Conservation (phyloP, 2,797 vertebrate genomes). For the Anguilla megastoma region DNA sequence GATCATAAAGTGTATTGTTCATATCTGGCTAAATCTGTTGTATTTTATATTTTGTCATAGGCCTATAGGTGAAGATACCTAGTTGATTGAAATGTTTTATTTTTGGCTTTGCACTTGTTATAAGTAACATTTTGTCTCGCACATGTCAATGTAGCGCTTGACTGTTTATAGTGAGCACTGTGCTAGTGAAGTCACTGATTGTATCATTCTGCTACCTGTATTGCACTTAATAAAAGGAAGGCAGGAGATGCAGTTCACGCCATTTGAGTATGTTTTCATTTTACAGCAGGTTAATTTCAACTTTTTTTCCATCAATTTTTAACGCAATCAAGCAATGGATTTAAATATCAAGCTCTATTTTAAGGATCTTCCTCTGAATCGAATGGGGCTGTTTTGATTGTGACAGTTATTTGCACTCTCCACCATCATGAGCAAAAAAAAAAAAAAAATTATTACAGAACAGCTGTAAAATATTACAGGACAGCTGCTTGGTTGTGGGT, state of each 20-base stretch:
- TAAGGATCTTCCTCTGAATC: not conserved
- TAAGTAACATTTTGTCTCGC: not conserved
- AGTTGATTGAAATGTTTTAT: not conserved
- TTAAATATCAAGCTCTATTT: not conserved
- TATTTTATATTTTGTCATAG: not conserved
- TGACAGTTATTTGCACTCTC: slow-evolving; percentile 18
- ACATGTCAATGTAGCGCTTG: not conserved
- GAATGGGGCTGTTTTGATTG: not conserved
- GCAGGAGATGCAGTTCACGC: not conserved
- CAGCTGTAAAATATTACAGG: slow-evolving; percentile 51
- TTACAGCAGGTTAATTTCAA: not conserved
- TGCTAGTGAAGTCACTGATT: slow-evolving; percentile 1
- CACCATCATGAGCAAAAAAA: not conserved
- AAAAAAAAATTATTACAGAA: not conserved
- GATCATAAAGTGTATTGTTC: not conserved
- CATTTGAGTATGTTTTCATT: not conserved
- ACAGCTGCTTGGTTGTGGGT: slow-evolving; percentile 50
- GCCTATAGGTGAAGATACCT: not conserved
- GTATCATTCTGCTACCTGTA: slow-evolving; percentile 5
- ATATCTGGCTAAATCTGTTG: not conserved
- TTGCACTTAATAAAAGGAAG: slow-evolving; percentile 16
- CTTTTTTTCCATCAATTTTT: not conserved
- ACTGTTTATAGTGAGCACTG: not conserved
- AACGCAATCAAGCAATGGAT: too few relatives aligned
- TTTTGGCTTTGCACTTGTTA: not conserved